Evolutionary conservation across 2,797 vertebrate species (phyloP), one percentile per base, ranked within the genome.

Genomic region (Eurystomus glaucurus): DNA sequence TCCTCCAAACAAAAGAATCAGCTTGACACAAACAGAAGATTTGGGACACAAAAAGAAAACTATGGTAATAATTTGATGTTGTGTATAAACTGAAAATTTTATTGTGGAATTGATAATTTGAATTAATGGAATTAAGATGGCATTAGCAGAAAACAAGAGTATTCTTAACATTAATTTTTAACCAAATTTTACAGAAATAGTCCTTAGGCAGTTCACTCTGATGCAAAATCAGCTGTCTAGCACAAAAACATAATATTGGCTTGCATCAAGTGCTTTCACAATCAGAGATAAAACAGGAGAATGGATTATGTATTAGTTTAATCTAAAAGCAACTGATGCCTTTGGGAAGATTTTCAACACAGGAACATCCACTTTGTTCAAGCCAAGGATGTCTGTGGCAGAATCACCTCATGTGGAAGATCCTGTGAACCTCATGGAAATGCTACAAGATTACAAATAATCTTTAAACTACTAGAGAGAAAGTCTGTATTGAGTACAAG

Each of bases 21-120:
- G 22, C 60, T 33, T 69, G 58, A 85, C 8, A 26, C 20, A 55
- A 88, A 33, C 1, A 80, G 58, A 79, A 80, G 58, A 79, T 51
- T 82, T 76, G 62, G 79, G 51, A 75, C 41, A n/a, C 80, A 64
- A 64, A 76, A 14, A 25, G 60, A 88, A 72, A 72, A 61, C 72
- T 88, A 52, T 54, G 51, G 88, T 95, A 90, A 79, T 57, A 17
- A 15, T 43, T 54, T 46, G 41, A 41, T 18, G 7, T 50, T 69
- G 4, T 9, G 2, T 28, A 52, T 45, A 50, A 81, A 78, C 7
- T 22, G 28, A 52, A 74, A 29, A 41, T 14, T 28, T n/a, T n/a
- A 11, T 50, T 72, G 11, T 1, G 4, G 22, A 43, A 62, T 48
- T 43, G 64, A 10, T 50, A 20, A 15, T 37, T 58, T 65, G 8